Evolutionary conservation across 2,113 vertebrate species (phyloP), one percentile per base, ranked within the genome.

Genomic region (Spea multiplicata): DNA sequence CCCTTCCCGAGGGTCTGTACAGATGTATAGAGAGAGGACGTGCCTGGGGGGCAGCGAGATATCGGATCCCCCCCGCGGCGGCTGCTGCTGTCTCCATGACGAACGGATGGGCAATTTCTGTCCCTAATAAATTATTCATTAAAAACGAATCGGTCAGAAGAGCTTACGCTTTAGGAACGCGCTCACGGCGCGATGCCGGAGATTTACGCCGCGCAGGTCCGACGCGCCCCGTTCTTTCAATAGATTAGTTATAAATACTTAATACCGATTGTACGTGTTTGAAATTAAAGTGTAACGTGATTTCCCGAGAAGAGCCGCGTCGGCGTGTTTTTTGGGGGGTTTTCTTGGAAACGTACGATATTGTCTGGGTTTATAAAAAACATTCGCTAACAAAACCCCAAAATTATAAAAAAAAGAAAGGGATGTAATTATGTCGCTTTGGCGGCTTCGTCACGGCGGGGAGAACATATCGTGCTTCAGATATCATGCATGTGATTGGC

Each of bases 231-330:
- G 55, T 49, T 57, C 78, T 68, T 44, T 67, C 71, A 8, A n/a
- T 80, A 80, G 78, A 66, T 14, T 80, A 74, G 77, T 47, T 66
- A 44, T 48, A 74, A 72, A 71, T 44, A 53, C 13, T 16, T 17
- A 73, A 73, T 66, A 64, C 61, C 59, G 68, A 80, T 59, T 80
- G 71, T 80, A 61, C 61, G 78, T 80, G 78, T 80, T 74, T 80
- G 78, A 73, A 66, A 80, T 74, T 73, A 80, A 80, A 73, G 71
- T 74, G 78, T 80, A 12, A 80, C 74, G 67, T 74, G 78, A 80
- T 45, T 73, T 79, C 78, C 77, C 45, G 13, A 67, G 30, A 30
- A 30, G 30, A 30, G 30, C 1, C 30, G 30, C 2, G 30, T 30
- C 30, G 30, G 30, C 30, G 30, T 30, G 30, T 30, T 30, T 1